Percentiles rank a stretch among this genome's conserved stretches.
Conservation (phyloP, 2,888 invertebrate species). For the Abrostola triplasia region DNA sequence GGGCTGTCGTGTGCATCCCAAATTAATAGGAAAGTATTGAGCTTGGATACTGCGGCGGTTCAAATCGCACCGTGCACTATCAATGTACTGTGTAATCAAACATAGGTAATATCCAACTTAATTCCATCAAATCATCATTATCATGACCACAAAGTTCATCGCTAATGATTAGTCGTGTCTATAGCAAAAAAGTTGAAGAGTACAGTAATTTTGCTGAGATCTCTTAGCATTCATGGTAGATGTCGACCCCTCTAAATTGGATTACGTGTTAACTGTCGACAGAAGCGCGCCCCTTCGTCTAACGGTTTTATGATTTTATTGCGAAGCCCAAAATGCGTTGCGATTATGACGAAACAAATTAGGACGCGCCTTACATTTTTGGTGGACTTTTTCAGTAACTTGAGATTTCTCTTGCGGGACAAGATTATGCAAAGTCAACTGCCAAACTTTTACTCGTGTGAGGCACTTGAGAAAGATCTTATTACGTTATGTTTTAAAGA, state of each 20-base stretch:
- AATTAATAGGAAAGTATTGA: background rate
- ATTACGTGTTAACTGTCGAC: constrained; percentile 82
- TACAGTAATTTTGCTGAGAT: constrained; percentile 76
- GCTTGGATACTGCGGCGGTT: background rate
- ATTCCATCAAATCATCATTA: background rate
- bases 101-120: background rate
- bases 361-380: constrained; percentile 54
- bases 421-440: constrained; percentile 6
- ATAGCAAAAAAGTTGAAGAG: constrained; percentile 54
- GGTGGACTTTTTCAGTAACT: constrained; percentile 39
- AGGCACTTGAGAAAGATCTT: background rate
- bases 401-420: constrained; percentile 16
- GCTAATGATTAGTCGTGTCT: constrained; percentile 2
- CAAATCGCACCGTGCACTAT: background rate
- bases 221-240: constrained; percentile 79
- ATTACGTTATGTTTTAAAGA: background rate
- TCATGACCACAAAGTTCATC: constrained; percentile 12
- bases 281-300: constrained; percentile 63
- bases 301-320: constrained; percentile 85
- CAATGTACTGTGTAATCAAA: background rate
- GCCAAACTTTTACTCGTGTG: background rate
- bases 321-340: constrained; percentile 71
- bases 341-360: constrained; percentile 74
- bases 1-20: background rate
- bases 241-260: constrained; percentile 80